Evolutionary conservation across 2,113 vertebrate genomes (phyloP).

Genomic region (Nanger granti): DNA sequence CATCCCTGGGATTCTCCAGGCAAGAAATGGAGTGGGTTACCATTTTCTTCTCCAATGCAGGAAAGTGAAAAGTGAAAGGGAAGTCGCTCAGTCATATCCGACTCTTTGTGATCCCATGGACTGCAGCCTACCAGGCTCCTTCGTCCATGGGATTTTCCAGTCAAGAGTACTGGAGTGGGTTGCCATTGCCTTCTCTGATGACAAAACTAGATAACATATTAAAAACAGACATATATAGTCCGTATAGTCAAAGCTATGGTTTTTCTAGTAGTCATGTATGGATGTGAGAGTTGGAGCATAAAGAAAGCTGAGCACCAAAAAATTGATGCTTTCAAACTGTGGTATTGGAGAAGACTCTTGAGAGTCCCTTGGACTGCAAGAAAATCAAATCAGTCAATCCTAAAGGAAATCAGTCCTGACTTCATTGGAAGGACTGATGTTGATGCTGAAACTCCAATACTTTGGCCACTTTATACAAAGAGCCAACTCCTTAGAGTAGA

Average conservation of each 20-base stretch:
- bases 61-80: too few species aligned
- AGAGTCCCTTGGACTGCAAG: neutral
- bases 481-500: neutral
- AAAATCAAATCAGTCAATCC: neutral
- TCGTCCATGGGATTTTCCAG: too few species aligned
- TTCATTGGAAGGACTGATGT: neutral
- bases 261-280: neutral
- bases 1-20: too few species aligned
- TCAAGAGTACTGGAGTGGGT: too few species aligned
- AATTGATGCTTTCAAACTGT: neutral
- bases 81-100: accelerated
- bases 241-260: neutral
- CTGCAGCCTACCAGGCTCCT: too few species aligned
- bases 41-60: too few species aligned
- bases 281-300: neutral
- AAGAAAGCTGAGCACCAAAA: neutral
- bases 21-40: too few species aligned
- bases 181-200: neutral
- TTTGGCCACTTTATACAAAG: neutral
- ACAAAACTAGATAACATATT: neutral
- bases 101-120: too few species aligned
- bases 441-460: neutral
- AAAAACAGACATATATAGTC: neutral
- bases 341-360: neutral
- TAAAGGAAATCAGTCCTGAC: neutral